A percentile compares a stretch with the other conserved stretches of the same genome.
Conservation (phyloP, 2,888 invertebrate genomes). For the Clepsis dumicolana region DNA sequence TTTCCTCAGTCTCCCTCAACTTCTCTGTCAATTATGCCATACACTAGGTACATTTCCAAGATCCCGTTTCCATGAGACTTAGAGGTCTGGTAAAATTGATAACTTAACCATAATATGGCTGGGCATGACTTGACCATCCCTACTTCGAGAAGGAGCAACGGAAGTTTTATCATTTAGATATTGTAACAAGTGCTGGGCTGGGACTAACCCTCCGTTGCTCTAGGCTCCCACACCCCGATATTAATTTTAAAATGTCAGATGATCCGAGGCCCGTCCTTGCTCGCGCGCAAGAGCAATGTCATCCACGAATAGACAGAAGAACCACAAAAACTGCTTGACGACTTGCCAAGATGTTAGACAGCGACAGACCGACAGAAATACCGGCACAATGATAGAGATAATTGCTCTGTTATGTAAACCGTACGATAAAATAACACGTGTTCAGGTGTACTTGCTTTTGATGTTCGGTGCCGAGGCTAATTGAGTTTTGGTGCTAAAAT, state of each 20-base stretch:
- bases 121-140: no score
- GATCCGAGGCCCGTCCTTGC: conserved; percentile 58
- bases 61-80: no score
- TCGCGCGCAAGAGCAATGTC: conserved; percentile 76
- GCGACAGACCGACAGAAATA: conserved; percentile 66
- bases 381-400: conserved; percentile 58
- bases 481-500: background rate
- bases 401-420: conserved; percentile 41
- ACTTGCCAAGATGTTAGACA: conserved; percentile 67
- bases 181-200: no score
- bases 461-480: background rate
- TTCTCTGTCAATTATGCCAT: no score
- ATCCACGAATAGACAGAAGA: conserved; percentile 71
- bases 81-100: no score
- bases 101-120: no score
- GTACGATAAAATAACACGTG: conserved; percentile 29
- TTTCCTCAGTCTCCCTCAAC: no score
- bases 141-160: no score
- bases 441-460: background rate
- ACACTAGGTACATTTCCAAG: no score
- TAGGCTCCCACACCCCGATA: background rate
- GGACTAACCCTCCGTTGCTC: background rate
- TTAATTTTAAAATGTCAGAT: conserved; percentile 22
- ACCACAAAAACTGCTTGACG: conserved; percentile 70
- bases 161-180: no score